Percentiles rank a stretch among this genome's conserved stretches.
Evolutionary conservation across 2,888 invertebrate species (phyloP).

Genomic region (Chloroclysta siterata): DNA sequence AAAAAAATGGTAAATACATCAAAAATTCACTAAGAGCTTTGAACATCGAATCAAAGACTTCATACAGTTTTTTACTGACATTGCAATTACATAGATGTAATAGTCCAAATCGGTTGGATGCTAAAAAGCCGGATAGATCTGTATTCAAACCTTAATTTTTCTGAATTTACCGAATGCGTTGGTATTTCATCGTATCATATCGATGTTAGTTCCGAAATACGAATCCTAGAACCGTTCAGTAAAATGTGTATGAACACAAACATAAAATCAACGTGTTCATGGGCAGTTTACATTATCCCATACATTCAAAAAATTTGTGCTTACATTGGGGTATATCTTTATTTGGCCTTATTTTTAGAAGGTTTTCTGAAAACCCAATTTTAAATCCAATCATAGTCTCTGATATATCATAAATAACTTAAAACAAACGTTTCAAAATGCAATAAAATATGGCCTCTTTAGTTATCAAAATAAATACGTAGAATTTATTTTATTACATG

Average conservation of each 20-base stretch:
- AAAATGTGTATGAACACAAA: constrained; percentile 29
- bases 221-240: neutral
- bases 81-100: neutral
- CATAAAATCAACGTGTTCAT: constrained; percentile 2
- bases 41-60: neutral
- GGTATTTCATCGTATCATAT: neutral
- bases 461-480: constrained; percentile 71
- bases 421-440: constrained; percentile 60
- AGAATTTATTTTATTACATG: constrained; percentile 53
- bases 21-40: constrained; percentile 54
- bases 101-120: neutral
- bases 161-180: neutral
- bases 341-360: constrained; percentile 59
- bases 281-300: constrained; percentile 24
- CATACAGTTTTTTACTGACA: neutral
- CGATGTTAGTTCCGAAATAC: neutral
- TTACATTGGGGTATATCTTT: constrained; percentile 57
- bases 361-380: constrained; percentile 63
- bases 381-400: constrained; percentile 36
- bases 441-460: constrained; percentile 68
- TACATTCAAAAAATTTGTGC: constrained; percentile 66
- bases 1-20: constrained; percentile 69
- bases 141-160: no score
- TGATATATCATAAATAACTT: constrained; percentile 58
- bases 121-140: no score